Percentiles rank a stretch among this genome's conserved stretches.
Evolutionary conservation across 2,113 vertebrate species (phyloP).

Genomic region (Nibea albiflora): DNA sequence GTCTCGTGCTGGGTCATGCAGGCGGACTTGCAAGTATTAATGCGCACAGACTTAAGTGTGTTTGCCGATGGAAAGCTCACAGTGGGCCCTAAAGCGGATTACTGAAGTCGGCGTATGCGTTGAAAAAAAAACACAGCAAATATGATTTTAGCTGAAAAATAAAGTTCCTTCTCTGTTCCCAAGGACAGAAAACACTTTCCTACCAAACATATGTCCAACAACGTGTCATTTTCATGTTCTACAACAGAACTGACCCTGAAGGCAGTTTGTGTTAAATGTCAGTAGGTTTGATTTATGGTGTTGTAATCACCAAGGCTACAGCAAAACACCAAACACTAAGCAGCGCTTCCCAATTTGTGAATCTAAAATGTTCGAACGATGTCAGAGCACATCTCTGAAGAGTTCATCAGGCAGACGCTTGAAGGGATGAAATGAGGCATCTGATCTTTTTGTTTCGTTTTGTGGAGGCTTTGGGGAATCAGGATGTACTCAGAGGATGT

Average conservation of each 20-base stretch:
- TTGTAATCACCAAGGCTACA: not conserved
- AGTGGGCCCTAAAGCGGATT: slow-evolving; percentile 18
- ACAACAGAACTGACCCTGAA: slow-evolving; percentile 7
- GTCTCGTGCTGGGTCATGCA: slow-evolving; percentile 19
- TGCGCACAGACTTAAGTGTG: slow-evolving; percentile 8
- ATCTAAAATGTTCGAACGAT: slow-evolving; percentile 31
- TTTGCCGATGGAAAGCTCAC: slow-evolving; percentile 18
- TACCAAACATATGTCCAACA: slow-evolving; percentile 1
- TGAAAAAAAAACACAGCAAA: slow-evolving; percentile 5
- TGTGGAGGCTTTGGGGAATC: slow-evolving; percentile 54
- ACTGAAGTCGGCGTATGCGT: not conserved
- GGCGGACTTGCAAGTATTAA: slow-evolving; percentile 3
- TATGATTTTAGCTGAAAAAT: slow-evolving; percentile 8
- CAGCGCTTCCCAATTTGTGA: slow-evolving; percentile 6
- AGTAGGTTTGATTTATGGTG: slow-evolving; percentile 12
- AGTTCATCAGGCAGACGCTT: slow-evolving; percentile 50
- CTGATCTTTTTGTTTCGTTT: slow-evolving; percentile 67
- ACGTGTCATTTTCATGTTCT: not conserved
- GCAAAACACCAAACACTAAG: slow-evolving; percentile 12
- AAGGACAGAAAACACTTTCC: not conserved
- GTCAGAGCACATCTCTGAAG: slow-evolving; percentile 51
- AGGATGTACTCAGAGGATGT: slow-evolving; percentile 39
- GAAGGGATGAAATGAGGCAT: slow-evolving; percentile 62
- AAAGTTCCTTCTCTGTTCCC: not conserved
- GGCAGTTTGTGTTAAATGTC: slow-evolving; percentile 4